Evolutionary conservation across 1,140 invertebrate genomes (phyloP).

Genomic region (Ctenoplectra terminalis): DNA sequence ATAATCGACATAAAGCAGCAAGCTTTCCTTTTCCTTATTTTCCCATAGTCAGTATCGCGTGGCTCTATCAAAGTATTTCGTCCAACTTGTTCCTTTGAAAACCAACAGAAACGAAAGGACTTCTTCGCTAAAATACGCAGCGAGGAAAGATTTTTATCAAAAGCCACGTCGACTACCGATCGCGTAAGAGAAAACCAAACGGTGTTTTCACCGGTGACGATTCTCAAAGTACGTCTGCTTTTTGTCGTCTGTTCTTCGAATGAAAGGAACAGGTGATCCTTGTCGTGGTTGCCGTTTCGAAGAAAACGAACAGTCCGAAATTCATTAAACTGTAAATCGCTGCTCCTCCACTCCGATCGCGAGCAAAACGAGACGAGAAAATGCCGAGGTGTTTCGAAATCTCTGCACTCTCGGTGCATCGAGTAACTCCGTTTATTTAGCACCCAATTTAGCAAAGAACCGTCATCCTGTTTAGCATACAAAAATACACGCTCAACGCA

Average conservation of each 20-base stretch:
- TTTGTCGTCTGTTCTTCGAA: neutral
- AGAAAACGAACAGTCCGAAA: conserved; percentile 42
- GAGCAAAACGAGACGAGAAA: neutral
- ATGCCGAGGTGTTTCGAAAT: neutral
- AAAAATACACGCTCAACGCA: too few species aligned
- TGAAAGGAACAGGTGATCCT: neutral
- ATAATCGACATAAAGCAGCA: conserved; percentile 51
- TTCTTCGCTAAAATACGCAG: neutral
- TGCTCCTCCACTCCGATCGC: conserved; percentile 13
- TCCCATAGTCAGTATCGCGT: neutral
- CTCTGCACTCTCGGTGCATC: neutral
- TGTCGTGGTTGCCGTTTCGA: conserved; percentile 23
- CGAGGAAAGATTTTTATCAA: conserved; percentile 16
- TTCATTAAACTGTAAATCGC: conserved; percentile 61
- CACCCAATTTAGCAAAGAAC: too few species aligned
- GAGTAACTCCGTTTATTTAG: neutral
- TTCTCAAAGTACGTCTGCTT: conserved; percentile 41
- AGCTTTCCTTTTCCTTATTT: conserved; percentile 11
- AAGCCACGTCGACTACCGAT: neutral
- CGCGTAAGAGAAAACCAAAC: conserved; percentile 27
- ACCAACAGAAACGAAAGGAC: neutral
- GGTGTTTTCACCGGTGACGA: conserved; percentile 37
- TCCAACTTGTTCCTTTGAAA: conserved; percentile 20
- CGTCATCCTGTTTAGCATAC: too few species aligned
- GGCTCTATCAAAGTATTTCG: conserved; percentile 33